Evolutionary conservation across 2,113 vertebrate genomes (phyloP), one percentile per base, ranked within the genome.

Genomic region (Pterocles gutturalis): DNA sequence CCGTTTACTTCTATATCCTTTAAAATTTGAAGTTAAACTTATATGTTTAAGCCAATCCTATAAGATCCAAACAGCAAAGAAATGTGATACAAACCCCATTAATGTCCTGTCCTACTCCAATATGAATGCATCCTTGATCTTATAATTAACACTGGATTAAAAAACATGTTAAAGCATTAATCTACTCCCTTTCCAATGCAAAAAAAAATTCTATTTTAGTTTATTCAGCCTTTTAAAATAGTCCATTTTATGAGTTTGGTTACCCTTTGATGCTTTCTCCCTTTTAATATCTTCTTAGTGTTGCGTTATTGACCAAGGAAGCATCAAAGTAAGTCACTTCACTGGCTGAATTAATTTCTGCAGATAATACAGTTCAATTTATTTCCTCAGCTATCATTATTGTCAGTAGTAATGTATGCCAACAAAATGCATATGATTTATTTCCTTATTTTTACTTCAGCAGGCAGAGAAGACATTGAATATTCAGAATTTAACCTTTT

Each of bases 391-490:
- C 21, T 89, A 28, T 85, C 65, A 66, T 22, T 87, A 38, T n/a
- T 82, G 41, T 60, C 26, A 81, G 45, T 20, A 93, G 36, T 76
- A 89, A 67, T 71, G 62, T n/a, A 78, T 21, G 29, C 46, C 65
- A 81, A 69, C 19, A 78, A 73, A 84, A 57, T 46, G 8, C 26
- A n/a, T 64, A 38, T 36, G 24, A 75, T 81, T 91, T 48, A 89
- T 81, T 73, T 93, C 82, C 38, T 53, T 87, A 69, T 81, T 94
- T 96, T 90, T 78, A 77, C 43, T 85, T 95, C 62, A 94, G 54
- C 49, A 77, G 24, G 41, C 71, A 73, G 33, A 54, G 36, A 88
- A 89, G 38, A 79, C 36, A 66, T 17, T 94, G 55, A 75, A 89
- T 80, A 84, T 66, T 93, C 51, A 60, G 24, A 72, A 65, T 86